Conservation (phyloP, 2,888 invertebrate species). For the Hymenopus coronatus region DNA sequence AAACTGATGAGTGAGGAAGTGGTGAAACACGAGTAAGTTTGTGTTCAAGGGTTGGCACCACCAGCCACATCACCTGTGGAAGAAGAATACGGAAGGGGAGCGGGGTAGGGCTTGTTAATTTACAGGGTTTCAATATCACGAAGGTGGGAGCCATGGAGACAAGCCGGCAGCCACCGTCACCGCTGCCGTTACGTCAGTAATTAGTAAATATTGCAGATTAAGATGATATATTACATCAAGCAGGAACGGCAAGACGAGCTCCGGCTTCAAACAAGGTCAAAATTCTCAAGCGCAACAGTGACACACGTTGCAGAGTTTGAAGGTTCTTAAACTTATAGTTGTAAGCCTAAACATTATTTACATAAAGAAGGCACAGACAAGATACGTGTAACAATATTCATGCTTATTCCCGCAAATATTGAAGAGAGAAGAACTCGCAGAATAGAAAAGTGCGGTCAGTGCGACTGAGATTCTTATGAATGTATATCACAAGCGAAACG, state of each 20-base stretch:
- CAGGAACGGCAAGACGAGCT: neutral
- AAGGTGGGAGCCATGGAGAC: slow-evolving; percentile 15
- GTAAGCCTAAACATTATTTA: too few species aligned
- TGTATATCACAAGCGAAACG: too few species aligned
- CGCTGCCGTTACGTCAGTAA: slow-evolving; percentile 13
- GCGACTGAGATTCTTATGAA: too few species aligned
- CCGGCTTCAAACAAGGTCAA: neutral
- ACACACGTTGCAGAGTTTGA: neutral
- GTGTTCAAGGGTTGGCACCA: neutral
- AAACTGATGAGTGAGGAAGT: neutral
- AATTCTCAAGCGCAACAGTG: neutral
- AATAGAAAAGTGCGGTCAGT: too few species aligned
- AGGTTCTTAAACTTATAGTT: neutral
- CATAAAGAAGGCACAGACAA: too few species aligned
- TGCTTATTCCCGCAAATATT: too few species aligned
- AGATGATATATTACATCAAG: slow-evolving; percentile 22
- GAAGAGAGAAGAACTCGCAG: too few species aligned
- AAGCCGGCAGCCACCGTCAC: slow-evolving; percentile 18
- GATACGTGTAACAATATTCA: too few species aligned
- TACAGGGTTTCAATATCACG: slow-evolving; percentile 19
- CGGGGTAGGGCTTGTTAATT: slow-evolving; percentile 12
- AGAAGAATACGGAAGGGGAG: neutral
- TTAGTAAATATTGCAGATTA: slow-evolving; percentile 22
- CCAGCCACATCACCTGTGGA: neutral
- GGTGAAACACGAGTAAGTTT: neutral